A percentile compares a stretch with the other conserved stretches of the same genome.
Conservation (phyloP, 2,888 invertebrate genomes). For the Phrixothrix hirtus region DNA sequence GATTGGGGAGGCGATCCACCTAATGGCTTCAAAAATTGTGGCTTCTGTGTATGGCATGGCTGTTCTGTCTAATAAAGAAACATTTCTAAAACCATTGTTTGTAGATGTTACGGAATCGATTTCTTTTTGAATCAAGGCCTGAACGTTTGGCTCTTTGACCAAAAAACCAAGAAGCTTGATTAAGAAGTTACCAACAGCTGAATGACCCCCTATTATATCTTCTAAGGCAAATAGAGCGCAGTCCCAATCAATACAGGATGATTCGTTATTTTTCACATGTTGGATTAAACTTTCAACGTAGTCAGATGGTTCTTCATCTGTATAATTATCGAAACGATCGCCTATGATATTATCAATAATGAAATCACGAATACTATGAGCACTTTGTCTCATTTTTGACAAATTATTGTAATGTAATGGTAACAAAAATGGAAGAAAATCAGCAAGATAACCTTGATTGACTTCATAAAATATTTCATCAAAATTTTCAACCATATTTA, state of each 20-base stretch:
- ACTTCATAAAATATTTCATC: slow-evolving; percentile 70
- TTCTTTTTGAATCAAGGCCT: slow-evolving; percentile 61
- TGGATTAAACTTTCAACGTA: slow-evolving; percentile 64
- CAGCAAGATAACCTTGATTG: slow-evolving; percentile 69
- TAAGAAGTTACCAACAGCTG: slow-evolving; percentile 67
- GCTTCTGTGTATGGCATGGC: slow-evolving; percentile 65
- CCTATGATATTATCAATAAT: slow-evolving; percentile 59
- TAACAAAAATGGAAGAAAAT: slow-evolving; percentile 66
- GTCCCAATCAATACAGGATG: slow-evolving; percentile 58
- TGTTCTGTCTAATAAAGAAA: slow-evolving; percentile 54
- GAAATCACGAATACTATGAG: slow-evolving; percentile 61
- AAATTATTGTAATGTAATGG: slow-evolving; percentile 60
- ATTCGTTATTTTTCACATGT: slow-evolving; percentile 55
- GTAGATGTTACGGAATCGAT: slow-evolving; percentile 54
- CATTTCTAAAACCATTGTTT: slow-evolving; percentile 36
- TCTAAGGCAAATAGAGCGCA: slow-evolving; percentile 59
- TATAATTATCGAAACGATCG: slow-evolving; percentile 52
- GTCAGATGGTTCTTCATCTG: slow-evolving; percentile 54
- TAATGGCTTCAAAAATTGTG: slow-evolving; percentile 64
- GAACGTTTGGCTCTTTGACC: slow-evolving; percentile 59
- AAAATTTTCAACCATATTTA: slow-evolving; percentile 60
- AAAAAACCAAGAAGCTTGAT: slow-evolving; percentile 63
- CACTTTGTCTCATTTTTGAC: slow-evolving; percentile 57
- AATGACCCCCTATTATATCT: slow-evolving; percentile 62
- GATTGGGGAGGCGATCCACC: slow-evolving; percentile 68